Base-by-base conservation (phyloP, 2,888 invertebrate species). In the Mythimna albipuncta region DNA sequence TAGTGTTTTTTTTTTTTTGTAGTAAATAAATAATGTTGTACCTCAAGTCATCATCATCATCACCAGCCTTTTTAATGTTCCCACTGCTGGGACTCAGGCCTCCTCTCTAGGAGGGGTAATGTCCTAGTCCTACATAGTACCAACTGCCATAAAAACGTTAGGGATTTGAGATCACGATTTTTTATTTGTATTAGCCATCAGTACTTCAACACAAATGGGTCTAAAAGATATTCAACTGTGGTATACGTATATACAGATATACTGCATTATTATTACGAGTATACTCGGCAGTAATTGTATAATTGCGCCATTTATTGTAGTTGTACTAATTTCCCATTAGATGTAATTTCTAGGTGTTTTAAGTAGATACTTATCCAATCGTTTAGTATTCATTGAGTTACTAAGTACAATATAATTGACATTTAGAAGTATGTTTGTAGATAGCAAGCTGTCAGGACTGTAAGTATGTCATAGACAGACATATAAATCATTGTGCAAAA, bases 271-370 rank as follows among this genome's bases (percentile, higher is more conserved):
- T 41, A 19, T 50, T 11, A 58, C 10, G 26, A 26, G 26, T 13
- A 26, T 21, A 67, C n/a, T 4, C 19, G 50, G 9, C n/a, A n/a
- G 41, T 52, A 71, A 59, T 59, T 59, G 50, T 32, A 16, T 52
- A 71, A 61, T 54, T 54, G 21, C 21, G 11, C 6, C 16, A 73
- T 54, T 64, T 47, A 41, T 59, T 77, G 32, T 41, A 41, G 16
- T 26, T 64, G 11, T 55, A 61, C 32, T 58, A 47, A 55, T 64
- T 38, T 59, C 6, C 44, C 13, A 77, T 77, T 64, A 69, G 50
- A 71, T 16, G 21, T 70, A 54, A 57, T 35, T 16, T 26, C 52
- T 21, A 44, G 21, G 44, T 70, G 44, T 21, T 32, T 21, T 19
- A 44, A 32, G 21, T 44, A 5, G 4, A 3, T 32, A 59, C 38